A percentile compares a stretch with the other conserved stretches of the same genome.
These are phyloP conservation scores for Hemicordylus capensis DNA, from an alignment of 2,113 vertebrate species.

Conservation along the genomic window DNA sequence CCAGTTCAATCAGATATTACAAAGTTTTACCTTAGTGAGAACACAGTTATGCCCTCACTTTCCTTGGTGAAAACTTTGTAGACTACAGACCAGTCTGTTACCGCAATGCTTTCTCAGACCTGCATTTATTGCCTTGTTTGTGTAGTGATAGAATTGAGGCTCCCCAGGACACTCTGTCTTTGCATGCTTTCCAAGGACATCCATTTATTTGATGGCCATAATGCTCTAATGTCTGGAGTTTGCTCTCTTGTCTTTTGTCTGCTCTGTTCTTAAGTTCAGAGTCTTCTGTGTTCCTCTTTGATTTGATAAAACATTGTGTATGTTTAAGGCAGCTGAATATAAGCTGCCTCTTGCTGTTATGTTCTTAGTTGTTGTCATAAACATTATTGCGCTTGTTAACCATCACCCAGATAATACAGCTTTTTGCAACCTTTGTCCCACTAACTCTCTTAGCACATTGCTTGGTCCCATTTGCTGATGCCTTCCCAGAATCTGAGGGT, in stretches of 20 bases:
- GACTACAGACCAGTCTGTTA: conserved; percentile 59
- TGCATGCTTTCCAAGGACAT: conserved; percentile 74
- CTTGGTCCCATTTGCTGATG: background rate
- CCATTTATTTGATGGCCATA: conserved; percentile 59
- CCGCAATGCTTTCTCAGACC: conserved; percentile 70
- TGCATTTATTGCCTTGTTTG: conserved; percentile 67
- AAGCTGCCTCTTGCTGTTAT: conserved; percentile 22
- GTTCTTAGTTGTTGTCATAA: conserved; percentile 41
- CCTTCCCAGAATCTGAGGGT: background rate
- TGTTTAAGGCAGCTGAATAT: conserved; percentile 52
- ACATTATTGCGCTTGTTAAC: conserved; percentile 36
- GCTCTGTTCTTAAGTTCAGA: conserved; percentile 44
- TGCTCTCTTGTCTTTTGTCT: conserved; percentile 57
- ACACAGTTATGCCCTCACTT: conserved; percentile 60
- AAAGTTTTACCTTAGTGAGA: conserved; percentile 79
- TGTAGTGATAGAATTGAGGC: conserved; percentile 59
- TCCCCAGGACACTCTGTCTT: conserved; percentile 45
- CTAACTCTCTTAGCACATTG: conserved; percentile 28
- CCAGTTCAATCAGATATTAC: conserved; percentile 66
- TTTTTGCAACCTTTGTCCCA: conserved; percentile 41
- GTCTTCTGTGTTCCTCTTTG: conserved; percentile 56
- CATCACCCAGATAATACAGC: conserved; percentile 44
- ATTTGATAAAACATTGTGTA: background rate
- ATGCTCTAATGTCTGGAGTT: conserved; percentile 65
- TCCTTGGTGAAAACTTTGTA: conserved; percentile 77